Evolutionary conservation across 2,797 vertebrate species (phyloP).

Genomic region (Oceanodroma leucorhoa): DNA sequence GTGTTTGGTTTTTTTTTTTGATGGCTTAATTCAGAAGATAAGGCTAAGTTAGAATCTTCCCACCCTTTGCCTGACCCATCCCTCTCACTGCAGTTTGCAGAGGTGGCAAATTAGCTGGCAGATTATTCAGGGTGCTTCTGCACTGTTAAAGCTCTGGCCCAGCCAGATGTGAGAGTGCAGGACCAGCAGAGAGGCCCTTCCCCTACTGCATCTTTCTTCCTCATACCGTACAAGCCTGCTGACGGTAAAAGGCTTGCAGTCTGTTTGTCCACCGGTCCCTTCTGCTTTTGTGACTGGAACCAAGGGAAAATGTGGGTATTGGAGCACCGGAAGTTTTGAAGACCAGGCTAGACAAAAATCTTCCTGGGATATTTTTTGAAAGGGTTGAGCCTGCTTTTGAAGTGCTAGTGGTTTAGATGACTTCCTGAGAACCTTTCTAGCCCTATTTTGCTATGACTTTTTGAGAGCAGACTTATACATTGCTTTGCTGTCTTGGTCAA

Average conservation of each 20-base stretch:
- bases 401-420: background rate
- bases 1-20: background rate
- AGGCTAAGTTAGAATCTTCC: background rate
- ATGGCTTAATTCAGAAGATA: background rate
- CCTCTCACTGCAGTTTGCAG: background rate
- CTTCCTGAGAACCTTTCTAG: background rate
- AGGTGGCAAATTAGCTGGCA: background rate
- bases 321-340: background rate
- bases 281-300: background rate
- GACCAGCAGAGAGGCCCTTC: background rate
- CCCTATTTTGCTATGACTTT: background rate
- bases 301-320: background rate
- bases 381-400: background rate
- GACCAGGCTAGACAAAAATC: background rate
- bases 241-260: background rate
- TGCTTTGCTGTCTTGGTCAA: background rate
- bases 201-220: background rate
- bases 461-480: background rate
- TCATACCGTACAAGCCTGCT: background rate
- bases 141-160: background rate
- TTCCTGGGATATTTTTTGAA: background rate
- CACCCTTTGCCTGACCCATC: background rate
- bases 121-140: background rate
- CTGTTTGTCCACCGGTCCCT: background rate
- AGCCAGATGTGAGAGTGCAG: background rate